These are phyloP conservation scores for Nixonia krombeini DNA, from an alignment of 1,140 invertebrate species.

Conservation along the genomic window DNA sequence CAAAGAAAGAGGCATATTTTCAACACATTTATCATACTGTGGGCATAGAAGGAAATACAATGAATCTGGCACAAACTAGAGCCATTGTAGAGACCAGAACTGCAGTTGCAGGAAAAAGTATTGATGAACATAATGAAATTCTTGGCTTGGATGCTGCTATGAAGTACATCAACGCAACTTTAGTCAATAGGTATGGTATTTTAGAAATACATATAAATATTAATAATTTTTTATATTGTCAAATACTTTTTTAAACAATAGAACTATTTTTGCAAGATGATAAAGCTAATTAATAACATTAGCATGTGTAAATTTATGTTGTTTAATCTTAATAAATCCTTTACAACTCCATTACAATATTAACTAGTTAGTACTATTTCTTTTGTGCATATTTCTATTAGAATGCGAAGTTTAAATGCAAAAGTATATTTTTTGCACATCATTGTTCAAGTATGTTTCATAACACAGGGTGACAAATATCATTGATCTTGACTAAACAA, in stretches of 20 bases:
- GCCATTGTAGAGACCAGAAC: constrained; percentile 94
- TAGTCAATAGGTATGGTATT: constrained; percentile 81
- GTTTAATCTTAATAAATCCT: neutral
- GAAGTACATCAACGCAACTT: constrained; percentile 94
- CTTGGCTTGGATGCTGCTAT: constrained; percentile 94
- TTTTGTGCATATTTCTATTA: too few relatives aligned
- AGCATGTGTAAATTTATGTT: too few relatives aligned
- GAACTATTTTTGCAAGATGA: too few relatives aligned
- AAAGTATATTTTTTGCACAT: too few relatives aligned
- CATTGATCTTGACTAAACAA: neutral
- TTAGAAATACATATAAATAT: too few relatives aligned
- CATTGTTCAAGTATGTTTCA: too few relatives aligned
- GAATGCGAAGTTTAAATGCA: too few relatives aligned
- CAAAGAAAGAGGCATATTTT: constrained; percentile 95
- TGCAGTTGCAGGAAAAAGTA: constrained; percentile 93
- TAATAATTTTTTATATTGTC: too few relatives aligned
- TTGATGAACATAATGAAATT: constrained; percentile 97
- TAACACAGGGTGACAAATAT: too few relatives aligned
- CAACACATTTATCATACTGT: constrained; percentile 98
- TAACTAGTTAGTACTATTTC: constrained; percentile 6
- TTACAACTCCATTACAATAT: neutral
- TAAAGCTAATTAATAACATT: too few relatives aligned
- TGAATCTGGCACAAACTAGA: constrained; percentile 93
- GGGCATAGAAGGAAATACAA: constrained; percentile 97
- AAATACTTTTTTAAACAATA: too few relatives aligned